These are phyloP conservation scores for Thymallus thymallus DNA, from an alignment of 2,113 vertebrate genomes.

Conservation along the genomic window DNA sequence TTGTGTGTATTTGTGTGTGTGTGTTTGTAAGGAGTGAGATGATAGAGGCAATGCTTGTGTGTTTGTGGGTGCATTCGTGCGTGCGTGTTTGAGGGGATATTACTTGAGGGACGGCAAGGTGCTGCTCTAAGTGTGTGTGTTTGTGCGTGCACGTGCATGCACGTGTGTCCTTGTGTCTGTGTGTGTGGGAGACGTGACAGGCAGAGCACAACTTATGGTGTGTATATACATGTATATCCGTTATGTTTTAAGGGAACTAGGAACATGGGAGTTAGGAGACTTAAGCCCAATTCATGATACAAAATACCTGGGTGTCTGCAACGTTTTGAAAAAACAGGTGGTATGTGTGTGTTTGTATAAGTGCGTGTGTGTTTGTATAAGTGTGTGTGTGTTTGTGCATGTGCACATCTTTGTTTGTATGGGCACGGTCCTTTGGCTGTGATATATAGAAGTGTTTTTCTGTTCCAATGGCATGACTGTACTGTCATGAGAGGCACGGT, in stretches of 20 bases:
- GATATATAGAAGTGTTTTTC: constrained; percentile 25
- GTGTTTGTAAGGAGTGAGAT: not conserved
- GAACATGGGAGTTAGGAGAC: not conserved
- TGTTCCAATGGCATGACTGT: constrained; percentile 43
- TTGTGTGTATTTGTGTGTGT: not conserved
- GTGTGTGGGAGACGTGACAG: constrained; percentile 16
- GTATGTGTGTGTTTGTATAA: not conserved
- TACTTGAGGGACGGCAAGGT: constrained; percentile 27
- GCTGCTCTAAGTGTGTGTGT: constrained; percentile 25
- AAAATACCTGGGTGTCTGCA: not conserved
- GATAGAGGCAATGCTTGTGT: not conserved
- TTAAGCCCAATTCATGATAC: no score
- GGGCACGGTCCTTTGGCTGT: not conserved
- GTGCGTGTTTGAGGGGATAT: not conserved
- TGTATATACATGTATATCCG: constrained; percentile 3
- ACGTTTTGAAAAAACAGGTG: no score
- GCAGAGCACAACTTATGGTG: not conserved
- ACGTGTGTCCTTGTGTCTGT: constrained; percentile 16
- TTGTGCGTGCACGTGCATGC: not conserved
- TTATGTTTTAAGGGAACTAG: not conserved
- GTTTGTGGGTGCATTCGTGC: not conserved
- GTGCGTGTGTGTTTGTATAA: constrained; percentile 1
- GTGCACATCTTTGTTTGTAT: not conserved
- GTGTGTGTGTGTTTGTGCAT: not conserved
- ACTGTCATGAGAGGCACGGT: constrained; percentile 40